Evolutionary conservation across 2,888 invertebrate genomes (phyloP).

Genomic region (Conchocele bisecta): DNA sequence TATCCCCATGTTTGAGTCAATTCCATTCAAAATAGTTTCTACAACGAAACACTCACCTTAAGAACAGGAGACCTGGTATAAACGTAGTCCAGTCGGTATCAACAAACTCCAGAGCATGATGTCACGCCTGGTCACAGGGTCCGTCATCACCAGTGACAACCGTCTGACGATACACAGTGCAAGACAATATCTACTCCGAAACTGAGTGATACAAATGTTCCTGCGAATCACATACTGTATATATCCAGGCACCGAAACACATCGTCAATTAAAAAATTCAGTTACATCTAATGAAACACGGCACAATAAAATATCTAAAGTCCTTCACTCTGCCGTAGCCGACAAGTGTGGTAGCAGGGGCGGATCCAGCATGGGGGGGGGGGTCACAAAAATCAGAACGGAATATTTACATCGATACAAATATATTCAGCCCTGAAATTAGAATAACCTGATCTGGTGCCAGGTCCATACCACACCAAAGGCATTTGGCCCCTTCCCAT

Average conservation of each 20-base stretch:
- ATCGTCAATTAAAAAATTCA: conserved; percentile 27
- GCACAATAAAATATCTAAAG: too few species aligned
- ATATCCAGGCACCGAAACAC: conserved; percentile 36
- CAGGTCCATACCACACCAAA: too few species aligned
- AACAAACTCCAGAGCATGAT: conserved; percentile 19
- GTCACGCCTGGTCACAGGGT: conserved; percentile 8
- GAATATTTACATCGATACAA: too few species aligned
- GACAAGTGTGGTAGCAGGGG: too few species aligned
- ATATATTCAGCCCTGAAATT: too few species aligned
- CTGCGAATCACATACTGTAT: conserved; percentile 32
- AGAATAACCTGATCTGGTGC: too few species aligned
- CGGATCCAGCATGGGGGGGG: too few species aligned
- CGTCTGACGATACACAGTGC: conserved; percentile 31
- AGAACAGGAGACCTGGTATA: conserved; percentile 24
- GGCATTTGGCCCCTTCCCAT: too few species aligned
- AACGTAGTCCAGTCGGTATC: conserved; percentile 17
- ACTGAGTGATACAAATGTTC: conserved; percentile 19
- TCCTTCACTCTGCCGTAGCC: too few species aligned
- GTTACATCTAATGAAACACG: too few species aligned
- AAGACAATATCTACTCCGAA: conserved; percentile 29
- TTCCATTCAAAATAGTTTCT: conserved; percentile 39
- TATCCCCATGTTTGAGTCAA: too few species aligned
- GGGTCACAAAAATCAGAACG: too few species aligned
- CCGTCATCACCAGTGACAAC: background rate
- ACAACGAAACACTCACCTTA: conserved; percentile 14